Evolutionary conservation across 2,797 vertebrate genomes (phyloP), one percentile per base, ranked within the genome.

Genomic region (Enteromius trimaculatus): DNA sequence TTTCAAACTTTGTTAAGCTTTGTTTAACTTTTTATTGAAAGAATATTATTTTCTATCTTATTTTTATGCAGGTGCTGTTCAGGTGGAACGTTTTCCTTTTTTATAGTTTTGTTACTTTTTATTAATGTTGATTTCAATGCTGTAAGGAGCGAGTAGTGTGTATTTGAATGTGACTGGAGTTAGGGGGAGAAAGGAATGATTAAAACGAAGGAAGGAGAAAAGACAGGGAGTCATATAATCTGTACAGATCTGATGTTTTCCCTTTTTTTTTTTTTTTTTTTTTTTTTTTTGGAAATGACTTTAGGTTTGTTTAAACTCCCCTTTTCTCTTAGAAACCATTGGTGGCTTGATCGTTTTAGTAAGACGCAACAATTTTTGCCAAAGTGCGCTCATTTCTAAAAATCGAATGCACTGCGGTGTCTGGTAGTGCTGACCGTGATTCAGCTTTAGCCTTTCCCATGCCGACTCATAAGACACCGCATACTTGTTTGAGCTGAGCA

Each of bases 41-140:
- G 92, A 64, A 89, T 90, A 90, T 91, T 90, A 89, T 91, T 90
- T 92, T 91, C 86, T 90, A 86, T 91, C 87, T 90, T 91, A 87
- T 91, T 91, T 87, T 88, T 87, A 92, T 89, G 92, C 92, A 92
- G 93, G 93, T 94, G 94, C 92, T 93, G 91, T 94, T 94, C 90
- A 91, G 92, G 91, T 92, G 89, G 90, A 93, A 92, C 90, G 82
- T 86, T 92, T 93, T 74, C 58, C 71, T 79, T 77, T 81, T 69
- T 39, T 79, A 58, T 62, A 29, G 70, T 37, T 37, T 88, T 88
- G 23, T 78, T 60, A 51, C 86, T 81, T 85, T 86, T 85, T 86
- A 55, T 83, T 87, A 69, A 78, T 83, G 64, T 87, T 88, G 85
- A 60, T 87, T 84, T 90, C 88, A 92, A 51, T 72, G 77, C 60